Percentiles rank a stretch among this genome's conserved stretches.
phyloP scores from a whole-genome alignment of 2,113 vertebrate genomes.

The Protobothrops mucrosquamatus region DNA sequence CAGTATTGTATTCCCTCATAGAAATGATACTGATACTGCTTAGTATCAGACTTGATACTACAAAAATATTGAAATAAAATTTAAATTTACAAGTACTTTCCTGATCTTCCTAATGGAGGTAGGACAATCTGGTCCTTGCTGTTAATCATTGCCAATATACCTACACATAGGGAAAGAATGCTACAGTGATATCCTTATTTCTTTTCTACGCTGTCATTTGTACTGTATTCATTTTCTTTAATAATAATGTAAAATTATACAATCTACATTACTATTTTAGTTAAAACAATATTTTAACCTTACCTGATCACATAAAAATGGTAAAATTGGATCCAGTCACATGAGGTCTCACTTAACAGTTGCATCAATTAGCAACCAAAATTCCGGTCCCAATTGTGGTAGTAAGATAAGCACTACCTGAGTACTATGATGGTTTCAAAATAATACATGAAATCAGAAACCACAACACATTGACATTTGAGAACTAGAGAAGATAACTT shows the following conservation, averaged over 20 bases:
- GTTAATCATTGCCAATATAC: neutral
- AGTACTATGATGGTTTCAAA: slow-evolving; percentile 38
- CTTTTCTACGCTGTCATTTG: neutral
- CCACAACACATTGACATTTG: slow-evolving; percentile 46
- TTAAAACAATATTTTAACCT: neutral
- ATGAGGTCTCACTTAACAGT: neutral
- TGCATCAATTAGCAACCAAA: neutral
- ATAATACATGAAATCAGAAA: slow-evolving; percentile 56
- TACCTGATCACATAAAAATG: neutral
- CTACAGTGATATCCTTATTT: neutral
- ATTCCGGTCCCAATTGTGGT: neutral
- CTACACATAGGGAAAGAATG: neutral
- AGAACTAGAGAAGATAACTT: neutral
- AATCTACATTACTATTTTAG: neutral
- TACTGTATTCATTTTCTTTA: neutral
- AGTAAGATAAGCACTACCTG: neutral
- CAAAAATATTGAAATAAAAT: neutral
- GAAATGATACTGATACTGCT: neutral
- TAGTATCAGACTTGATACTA: neutral
- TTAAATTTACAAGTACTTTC: neutral
- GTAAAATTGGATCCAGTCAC: neutral
- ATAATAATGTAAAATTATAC: neutral
- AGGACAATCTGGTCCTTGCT: neutral
- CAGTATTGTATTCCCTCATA: neutral
- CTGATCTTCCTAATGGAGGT: neutral